These are phyloP conservation scores for Nesospiza acunhae DNA, from an alignment of 2,113 vertebrate genomes.

Conservation along the genomic window DNA sequence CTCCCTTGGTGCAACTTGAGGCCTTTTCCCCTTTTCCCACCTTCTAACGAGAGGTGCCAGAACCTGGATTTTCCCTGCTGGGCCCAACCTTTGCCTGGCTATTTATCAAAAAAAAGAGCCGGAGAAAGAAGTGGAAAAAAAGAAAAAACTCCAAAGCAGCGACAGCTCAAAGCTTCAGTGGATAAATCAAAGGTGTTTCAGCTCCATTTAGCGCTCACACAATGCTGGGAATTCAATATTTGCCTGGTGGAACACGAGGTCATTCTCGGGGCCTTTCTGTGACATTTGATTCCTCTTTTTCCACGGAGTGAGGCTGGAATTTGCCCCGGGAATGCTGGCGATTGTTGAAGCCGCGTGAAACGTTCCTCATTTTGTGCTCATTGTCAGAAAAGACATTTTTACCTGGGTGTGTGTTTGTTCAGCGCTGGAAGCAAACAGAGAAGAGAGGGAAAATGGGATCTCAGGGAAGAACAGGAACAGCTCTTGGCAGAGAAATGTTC, in stretches of 20 bases:
- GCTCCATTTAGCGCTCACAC: background rate
- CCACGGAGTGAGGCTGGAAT: background rate
- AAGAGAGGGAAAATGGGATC: background rate
- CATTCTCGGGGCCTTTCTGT: background rate
- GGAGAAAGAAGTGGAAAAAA: fast-evolving
- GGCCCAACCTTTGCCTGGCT: background rate
- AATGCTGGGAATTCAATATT: constrained; percentile 11
- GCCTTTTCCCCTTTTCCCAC: background rate
- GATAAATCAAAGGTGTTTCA: constrained; percentile 25
- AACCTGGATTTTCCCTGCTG: background rate
- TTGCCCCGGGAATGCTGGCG: background rate
- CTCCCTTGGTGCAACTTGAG: too few species aligned
- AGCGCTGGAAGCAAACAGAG: background rate
- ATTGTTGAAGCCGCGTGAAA: background rate
- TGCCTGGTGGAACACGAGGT: background rate
- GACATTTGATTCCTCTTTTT: background rate
- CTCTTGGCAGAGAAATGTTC: background rate
- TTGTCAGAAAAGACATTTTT: background rate
- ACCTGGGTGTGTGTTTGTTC: background rate
- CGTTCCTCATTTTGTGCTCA: background rate
- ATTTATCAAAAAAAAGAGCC: background rate
- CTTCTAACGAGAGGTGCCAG: background rate
- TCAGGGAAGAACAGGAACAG: background rate
- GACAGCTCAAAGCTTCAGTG: background rate
- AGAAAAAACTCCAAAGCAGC: background rate